phyloP scores from a whole-genome alignment of 2,888 invertebrate species.

The Cryptophagus acutangulus region DNA sequence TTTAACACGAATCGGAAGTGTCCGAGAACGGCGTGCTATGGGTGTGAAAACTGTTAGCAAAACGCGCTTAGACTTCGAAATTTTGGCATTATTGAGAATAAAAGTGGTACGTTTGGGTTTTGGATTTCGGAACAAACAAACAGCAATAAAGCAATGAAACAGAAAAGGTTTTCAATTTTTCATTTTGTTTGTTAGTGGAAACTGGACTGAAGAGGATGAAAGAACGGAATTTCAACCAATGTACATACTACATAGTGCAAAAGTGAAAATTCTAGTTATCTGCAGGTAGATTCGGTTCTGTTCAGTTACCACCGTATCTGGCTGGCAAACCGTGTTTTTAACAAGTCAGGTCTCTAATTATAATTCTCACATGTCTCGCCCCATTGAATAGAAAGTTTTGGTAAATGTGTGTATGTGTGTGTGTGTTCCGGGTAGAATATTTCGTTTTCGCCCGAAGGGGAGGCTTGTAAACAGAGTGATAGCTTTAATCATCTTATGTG shows the following conservation, averaged over 20 bases:
- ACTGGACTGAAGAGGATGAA: no score
- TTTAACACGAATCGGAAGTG: slow-evolving; percentile 38
- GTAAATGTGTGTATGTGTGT: neutral
- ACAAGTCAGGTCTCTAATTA: slow-evolving; percentile 23
- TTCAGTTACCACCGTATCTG: no score
- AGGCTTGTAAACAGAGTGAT: slow-evolving; percentile 32
- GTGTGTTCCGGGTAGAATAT: slow-evolving; percentile 7
- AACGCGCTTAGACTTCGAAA: slow-evolving; percentile 39
- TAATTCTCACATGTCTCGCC: slow-evolving; percentile 22
- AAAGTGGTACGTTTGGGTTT: no score
- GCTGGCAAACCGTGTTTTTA: no score
- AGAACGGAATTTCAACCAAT: no score
- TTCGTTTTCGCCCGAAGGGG: slow-evolving; percentile 26
- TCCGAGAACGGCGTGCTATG: slow-evolving; percentile 35
- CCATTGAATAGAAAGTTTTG: slow-evolving; percentile 17
- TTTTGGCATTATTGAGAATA: slow-evolving; percentile 12
- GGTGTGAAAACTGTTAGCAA: slow-evolving; percentile 35
- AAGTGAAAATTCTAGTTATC: no score
- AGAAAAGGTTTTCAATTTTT: no score
- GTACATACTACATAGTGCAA: slow-evolving; percentile 40
- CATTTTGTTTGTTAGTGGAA: no score
- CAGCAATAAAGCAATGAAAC: no score
- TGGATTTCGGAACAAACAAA: no score
- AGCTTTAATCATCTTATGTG: slow-evolving; percentile 41
- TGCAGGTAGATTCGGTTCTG: no score